Base-by-base conservation (phyloP, 2,797 vertebrate genomes). In the Hoplostethus atlanticus region DNA sequence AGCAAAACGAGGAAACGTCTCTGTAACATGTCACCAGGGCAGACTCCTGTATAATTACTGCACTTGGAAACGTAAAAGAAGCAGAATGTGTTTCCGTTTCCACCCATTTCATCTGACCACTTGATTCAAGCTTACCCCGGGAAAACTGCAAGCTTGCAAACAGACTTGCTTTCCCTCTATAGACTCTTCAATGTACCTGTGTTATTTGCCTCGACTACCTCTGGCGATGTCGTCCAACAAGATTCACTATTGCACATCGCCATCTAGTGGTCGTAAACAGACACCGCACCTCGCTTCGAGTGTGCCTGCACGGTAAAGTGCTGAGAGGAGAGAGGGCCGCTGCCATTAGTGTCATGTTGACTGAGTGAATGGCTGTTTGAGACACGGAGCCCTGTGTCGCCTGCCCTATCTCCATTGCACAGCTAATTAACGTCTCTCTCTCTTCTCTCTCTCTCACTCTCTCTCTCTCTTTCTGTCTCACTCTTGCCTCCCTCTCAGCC, bases 351-450 rank as follows among this genome's bases (percentile, higher is more conserved):
- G 84, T 77, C 83, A 68, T 73, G 85, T 78, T 86, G 86, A 87
- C 76, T 51, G 78, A 88, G 76, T 74, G 80, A 87, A 73, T 70
- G 71, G 70, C 71, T 81, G 83, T 73, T 79, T 56, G 82, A 88
- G 86, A 77, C 76, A 69, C 52, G 65, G 75, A 83, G 71, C 76
- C 55, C 76, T 42, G 81, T 68, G 79, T 84, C 75, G 30, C 64
- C 77, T 30, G 71, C 58, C 74, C 69, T 40, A 77, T 87, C 88
- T 69, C 68, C 51, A 66, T 76, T 30, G 65, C 68, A 58, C 84
- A 64, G 85, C 86, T 92, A 91, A 93, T 93, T 89, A 90, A 77
- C 85, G 85, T 71, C 17, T 16, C 65, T 57, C 56, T 46, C 57
- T 56, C 69, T 84, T 71, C 53, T 59, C 72, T 36, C 15, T 56